phyloP scores from a whole-genome alignment of 2,113 vertebrate species.

The Sphyrna mokarran region DNA sequence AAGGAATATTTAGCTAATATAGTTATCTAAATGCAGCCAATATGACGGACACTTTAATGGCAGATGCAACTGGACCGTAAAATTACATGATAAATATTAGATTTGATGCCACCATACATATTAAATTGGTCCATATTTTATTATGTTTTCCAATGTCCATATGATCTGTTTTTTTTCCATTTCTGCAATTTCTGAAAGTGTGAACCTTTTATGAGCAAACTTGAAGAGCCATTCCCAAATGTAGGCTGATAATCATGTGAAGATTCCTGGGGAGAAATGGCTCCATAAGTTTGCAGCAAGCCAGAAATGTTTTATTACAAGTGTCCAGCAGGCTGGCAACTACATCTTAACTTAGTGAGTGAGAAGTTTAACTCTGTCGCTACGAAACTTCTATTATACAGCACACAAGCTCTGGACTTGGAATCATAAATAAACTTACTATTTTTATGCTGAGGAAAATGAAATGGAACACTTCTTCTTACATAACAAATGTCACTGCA shows the following conservation, averaged over 20 bases:
- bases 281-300: not conserved
- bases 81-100: constrained; percentile 31
- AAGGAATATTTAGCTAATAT: not conserved
- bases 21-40: not conserved
- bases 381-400: not conserved
- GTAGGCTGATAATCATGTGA: not conserved
- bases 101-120: not conserved
- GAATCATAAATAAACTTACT: not conserved
- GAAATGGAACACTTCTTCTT: constrained; percentile 2
- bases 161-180: not conserved
- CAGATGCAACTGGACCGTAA: not conserved
- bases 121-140: constrained; percentile 13
- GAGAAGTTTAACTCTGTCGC: not conserved
- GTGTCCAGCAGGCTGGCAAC: not conserved
- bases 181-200: not conserved
- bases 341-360: not conserved
- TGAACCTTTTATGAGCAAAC: not conserved
- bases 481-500: not conserved
- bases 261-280: not conserved
- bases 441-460: not conserved
- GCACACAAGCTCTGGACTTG: not conserved
- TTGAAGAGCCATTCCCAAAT: not conserved
- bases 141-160: not conserved
- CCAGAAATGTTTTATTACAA: not conserved
- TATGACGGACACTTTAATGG: constrained; percentile 2